Conservation (phyloP, 2,113 vertebrate genomes). For the Halichoerus grypus region DNA sequence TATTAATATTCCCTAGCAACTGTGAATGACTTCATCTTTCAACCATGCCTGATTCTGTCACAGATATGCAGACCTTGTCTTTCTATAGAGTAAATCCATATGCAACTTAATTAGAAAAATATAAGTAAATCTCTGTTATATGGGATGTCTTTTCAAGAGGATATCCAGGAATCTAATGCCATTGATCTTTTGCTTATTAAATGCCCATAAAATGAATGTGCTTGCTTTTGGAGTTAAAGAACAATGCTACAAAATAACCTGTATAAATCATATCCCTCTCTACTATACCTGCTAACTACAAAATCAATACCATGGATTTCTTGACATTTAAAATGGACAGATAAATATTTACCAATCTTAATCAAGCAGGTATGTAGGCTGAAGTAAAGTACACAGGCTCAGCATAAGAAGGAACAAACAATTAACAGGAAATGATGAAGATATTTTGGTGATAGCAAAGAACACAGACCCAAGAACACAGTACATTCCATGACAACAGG, state of each 20-base stretch:
- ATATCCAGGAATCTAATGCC: background rate
- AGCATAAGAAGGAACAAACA: background rate
- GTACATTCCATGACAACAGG: background rate
- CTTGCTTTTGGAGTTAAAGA: conserved; percentile 46
- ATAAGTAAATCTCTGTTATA: conserved; percentile 28
- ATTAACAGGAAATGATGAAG: background rate
- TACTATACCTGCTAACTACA: conserved; percentile 52
- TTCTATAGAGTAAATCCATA: background rate
- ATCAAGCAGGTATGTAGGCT: conserved; percentile 20
- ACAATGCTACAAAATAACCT: conserved; percentile 44
- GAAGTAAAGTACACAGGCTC: background rate
- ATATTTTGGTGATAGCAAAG: background rate
- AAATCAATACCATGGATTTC: conserved; percentile 71
- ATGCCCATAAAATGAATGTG: conserved; percentile 37
- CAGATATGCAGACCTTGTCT: conserved; percentile 25
- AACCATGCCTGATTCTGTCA: conserved; percentile 38
- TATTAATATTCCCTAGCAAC: conserved; percentile 53
- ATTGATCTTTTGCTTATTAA: conserved; percentile 45
- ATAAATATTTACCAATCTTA: conserved; percentile 61
- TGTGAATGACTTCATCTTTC: conserved; percentile 57
- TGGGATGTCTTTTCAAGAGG: background rate
- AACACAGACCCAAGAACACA: background rate
- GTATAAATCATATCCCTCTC: conserved; percentile 43
- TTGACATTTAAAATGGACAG: conserved; percentile 66
- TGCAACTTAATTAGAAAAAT: conserved; percentile 63